These are phyloP conservation scores for Gadopsis marmoratus DNA, from an alignment of 2,797 vertebrate genomes.

Conservation along the genomic window DNA sequence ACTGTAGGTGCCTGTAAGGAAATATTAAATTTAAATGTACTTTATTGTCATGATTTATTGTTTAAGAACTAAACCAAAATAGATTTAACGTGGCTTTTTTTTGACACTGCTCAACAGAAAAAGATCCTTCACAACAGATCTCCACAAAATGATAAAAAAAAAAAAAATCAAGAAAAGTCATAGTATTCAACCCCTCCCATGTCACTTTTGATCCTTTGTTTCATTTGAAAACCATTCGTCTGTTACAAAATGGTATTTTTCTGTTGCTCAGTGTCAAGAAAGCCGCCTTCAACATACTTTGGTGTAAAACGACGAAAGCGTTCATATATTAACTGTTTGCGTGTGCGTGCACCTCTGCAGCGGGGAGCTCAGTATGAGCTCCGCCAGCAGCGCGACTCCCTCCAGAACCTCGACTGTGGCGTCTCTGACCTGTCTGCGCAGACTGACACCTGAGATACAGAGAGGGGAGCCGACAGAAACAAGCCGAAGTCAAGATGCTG, in stretches of 20 bases:
- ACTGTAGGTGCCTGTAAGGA: not conserved
- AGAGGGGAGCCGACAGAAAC: not conserved
- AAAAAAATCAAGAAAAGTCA: too few species aligned
- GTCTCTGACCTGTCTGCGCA: constrained; percentile 88
- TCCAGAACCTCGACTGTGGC: constrained; percentile 89
- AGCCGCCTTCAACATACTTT: not conserved
- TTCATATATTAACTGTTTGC: not conserved
- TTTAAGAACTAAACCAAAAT: not conserved
- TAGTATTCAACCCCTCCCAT: not conserved
- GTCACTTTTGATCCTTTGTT: not conserved
- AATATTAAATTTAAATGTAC: not conserved
- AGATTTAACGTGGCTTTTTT: not conserved
- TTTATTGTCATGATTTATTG: not conserved
- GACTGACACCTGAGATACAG: constrained; percentile 83
- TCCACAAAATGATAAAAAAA: not conserved
- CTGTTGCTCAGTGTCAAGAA: too few species aligned
- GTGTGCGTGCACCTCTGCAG: constrained; percentile 84
- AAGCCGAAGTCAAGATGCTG: not conserved
- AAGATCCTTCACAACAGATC: too few species aligned
- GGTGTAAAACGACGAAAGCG: not conserved
- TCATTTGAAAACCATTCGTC: not conserved
- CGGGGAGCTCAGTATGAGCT: constrained; percentile 86
- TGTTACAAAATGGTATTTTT: not conserved
- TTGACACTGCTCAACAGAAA: not conserved
- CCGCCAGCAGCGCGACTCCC: constrained; percentile 88